Conservation (phyloP, 2,797 vertebrate genomes). For the Gambusia yucatana region DNA sequence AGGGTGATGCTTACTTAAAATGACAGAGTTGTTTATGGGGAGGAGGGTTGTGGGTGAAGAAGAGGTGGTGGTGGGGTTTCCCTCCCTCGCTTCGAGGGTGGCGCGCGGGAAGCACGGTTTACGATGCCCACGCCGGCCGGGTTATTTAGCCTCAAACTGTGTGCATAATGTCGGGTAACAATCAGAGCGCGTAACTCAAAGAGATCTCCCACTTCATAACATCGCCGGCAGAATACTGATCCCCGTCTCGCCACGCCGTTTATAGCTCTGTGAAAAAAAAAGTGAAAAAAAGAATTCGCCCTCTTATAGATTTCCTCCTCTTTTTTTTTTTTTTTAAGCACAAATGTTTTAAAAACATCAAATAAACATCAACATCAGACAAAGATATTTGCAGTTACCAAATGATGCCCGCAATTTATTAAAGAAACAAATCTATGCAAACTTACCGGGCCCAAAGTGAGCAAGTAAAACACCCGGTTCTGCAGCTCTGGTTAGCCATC, state of each 20-base stretch:
- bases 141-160: slow-evolving; percentile 82
- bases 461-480: background rate
- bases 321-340: background rate
- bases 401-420: background rate
- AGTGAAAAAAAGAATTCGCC: too few species aligned
- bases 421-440: background rate
- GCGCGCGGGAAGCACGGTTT: slow-evolving; percentile 74
- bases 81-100: slow-evolving; percentile 63
- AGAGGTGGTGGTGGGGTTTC: slow-evolving; percentile 37
- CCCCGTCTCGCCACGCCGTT: slow-evolving; percentile 48
- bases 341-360: background rate
- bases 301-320: background rate
- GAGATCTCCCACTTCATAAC: slow-evolving; percentile 64
- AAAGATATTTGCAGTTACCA: background rate
- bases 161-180: slow-evolving; percentile 81
- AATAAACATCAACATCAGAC: background rate
- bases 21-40: slow-evolving; percentile 87
- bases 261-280: slow-evolving; percentile 4
- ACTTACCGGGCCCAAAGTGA: background rate
- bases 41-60: slow-evolving; percentile 35
- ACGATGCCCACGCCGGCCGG: slow-evolving; percentile 73
- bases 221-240: slow-evolving; percentile 66
- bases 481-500: background rate
- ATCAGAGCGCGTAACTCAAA: slow-evolving; percentile 80
- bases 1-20: slow-evolving; percentile 85